These are phyloP conservation scores for Drosophila demipolita DNA, from an alignment of 2,888 invertebrate genomes.

Conservation along the genomic window DNA sequence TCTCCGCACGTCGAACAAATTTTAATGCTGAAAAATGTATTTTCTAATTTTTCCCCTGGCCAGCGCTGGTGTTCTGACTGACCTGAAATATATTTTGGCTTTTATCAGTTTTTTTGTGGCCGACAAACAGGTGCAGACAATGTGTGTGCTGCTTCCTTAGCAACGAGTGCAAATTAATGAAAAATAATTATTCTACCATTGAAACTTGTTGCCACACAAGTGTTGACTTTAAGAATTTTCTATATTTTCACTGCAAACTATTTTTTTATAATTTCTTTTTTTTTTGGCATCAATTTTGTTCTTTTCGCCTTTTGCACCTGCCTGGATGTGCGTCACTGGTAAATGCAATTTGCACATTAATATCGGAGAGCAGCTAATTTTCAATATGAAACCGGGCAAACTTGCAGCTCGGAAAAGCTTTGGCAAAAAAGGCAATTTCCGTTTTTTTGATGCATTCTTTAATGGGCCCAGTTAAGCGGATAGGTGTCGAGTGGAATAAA, in stretches of 20 bases:
- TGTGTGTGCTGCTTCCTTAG: neutral
- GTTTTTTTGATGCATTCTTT: constrained; percentile 62
- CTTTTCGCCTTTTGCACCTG: constrained; percentile 19
- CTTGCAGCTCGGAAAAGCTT: constrained; percentile 61
- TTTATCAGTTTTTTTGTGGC: constrained; percentile 47
- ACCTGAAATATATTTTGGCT: constrained; percentile 66
- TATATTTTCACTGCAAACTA: neutral
- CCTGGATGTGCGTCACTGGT: constrained; percentile 48
- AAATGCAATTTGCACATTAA: constrained; percentile 68
- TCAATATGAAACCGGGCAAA: constrained; percentile 66
- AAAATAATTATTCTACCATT: neutral
- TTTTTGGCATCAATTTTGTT: constrained; percentile 11
- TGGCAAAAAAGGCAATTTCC: constrained; percentile 68
- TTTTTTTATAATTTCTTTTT: constrained; percentile 12
- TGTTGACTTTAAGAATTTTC: constrained; percentile 12
- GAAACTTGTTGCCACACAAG: neutral
- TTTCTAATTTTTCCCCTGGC: constrained; percentile 66
- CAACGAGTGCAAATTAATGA: constrained; percentile 19
- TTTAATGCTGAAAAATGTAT: constrained; percentile 80
- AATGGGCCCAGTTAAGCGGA: constrained; percentile 48
- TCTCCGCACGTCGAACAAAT: constrained; percentile 78
- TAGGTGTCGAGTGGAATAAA: constrained; percentile 15
- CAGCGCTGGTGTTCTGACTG: constrained; percentile 2
- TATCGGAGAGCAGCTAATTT: constrained; percentile 67
- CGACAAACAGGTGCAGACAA: constrained; percentile 62